Evolutionary conservation across 2,888 invertebrate genomes (phyloP), one percentile per base, ranked within the genome.

Genomic region (Eledona agricola): DNA sequence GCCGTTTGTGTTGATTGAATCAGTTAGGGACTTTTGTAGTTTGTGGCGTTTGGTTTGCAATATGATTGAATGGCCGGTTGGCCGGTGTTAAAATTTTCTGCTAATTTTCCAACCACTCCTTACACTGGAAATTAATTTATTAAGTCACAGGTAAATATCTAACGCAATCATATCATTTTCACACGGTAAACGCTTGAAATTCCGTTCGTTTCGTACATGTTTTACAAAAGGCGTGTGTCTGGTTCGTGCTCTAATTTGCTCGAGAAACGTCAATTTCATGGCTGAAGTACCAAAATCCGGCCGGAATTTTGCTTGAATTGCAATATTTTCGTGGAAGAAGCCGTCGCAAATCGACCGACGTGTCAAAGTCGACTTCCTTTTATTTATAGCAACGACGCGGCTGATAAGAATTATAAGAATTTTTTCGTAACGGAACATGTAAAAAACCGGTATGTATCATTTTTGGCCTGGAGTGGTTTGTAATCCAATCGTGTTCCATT

Each of bases 371-470:
- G n/a, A n/a, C n/a, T n/a, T n/a, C n/a, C n/a, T 9, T 45, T 53
- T 55, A 58, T 60, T 60, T 60, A 55, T 60, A 55, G 60, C 46
- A 49, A 13, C 54, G 45, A 51, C 54, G 61, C 59, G 53, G 53
- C 54, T 54, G 54, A 47, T 50, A 45, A 43, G 34, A 34, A 20
- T 19, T 34, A 47, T 50, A 45, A 43, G 34, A 34, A 20, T 19
- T 34, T 19, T 45, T 22, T 45, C 25, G 34, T 61, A 59, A 59
- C 61, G 59, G 61, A 37, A 57, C 54, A 45, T 43, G 22, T 15
- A 16, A 57, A 60, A 53, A 62, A 62, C 62, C 62, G 62, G 62
- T 62, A 62, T 57, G 55, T 16, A 51, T 53, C 38, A 40, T 55
- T 51, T 51, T 51, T n/a, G 17, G 45, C 55, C 51, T 42, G 19